Evolutionary conservation across 64 coral and sea anemone species (phyloP).

Genomic region (Anthopleura sola): DNA sequence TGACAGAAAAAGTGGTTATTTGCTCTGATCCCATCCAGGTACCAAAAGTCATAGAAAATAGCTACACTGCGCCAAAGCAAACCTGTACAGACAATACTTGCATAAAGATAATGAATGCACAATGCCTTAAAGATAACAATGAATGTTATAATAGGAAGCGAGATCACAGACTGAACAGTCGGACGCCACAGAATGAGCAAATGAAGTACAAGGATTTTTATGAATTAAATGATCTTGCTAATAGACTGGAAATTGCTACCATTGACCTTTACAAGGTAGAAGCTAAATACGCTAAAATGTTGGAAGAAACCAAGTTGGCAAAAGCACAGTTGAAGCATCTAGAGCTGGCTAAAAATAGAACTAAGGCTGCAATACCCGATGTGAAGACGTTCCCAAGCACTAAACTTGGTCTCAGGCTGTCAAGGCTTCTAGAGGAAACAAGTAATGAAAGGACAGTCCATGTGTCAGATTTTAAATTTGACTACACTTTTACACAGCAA

Average conservation of each 20-base stretch:
- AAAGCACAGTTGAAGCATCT: conserved; percentile 10
- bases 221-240: not conserved
- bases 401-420: not conserved
- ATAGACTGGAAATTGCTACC: not conserved
- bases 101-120: not conserved
- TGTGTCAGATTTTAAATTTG: conserved; percentile 1
- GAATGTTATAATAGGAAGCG: not conserved
- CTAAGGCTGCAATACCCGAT: not conserved
- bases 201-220: not conserved
- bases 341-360: not conserved
- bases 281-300: not conserved
- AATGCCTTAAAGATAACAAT: not conserved
- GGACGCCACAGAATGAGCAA: not conserved
- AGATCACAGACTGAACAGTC: not conserved
- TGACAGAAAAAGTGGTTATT: not conserved
- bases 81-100: not conserved
- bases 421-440: not conserved
- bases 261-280: not conserved
- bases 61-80: not conserved
- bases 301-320: not conserved
- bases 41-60: not conserved
- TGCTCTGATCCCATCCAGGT: not conserved
- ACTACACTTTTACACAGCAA: not conserved
- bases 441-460: not conserved
- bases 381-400: not conserved